Base-by-base conservation (phyloP, 2,888 invertebrate genomes). In the Drepana falcataria region DNA sequence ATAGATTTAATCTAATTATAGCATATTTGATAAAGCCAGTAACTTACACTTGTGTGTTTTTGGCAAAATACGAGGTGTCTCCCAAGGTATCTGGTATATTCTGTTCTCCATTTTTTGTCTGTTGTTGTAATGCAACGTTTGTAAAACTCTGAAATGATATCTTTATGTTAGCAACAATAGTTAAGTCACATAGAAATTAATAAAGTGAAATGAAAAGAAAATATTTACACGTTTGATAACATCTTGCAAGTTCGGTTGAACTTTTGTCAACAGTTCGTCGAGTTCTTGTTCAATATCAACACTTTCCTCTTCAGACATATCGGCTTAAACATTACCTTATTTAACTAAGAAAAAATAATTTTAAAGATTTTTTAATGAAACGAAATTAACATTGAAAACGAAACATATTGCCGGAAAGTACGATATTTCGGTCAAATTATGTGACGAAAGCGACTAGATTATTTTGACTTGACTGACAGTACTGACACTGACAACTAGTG, bases 31-130 rank as follows among this genome's bases (percentile, higher is more conserved):
- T 21, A 21, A 21, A 21, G 21, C 21, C 21, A 21, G 21, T 34
- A 65, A 89, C 89, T 91, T 83, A 93, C 93, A 93, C 91, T 79
- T 92, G 92, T 54, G 92, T 92, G 67, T 92, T 92, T 71, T 91
- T 92, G 33, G 91, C 79, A 62, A 92, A 91, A 62, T 92, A 87
- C 35, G 92, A 87, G 35, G 92, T 92, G 59, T 92, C 91, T 59
- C 92, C 91, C 60, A 93, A 68, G 33, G 69, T 75, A 60, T 92
- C 91, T 7, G 84, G 74, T 69, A 86, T 89, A 37, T 78, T 65
- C 63, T 92, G 85, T 64, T 88, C 91, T 48, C 87, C 88, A 79
- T 87, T 89, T 63, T 83, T 89, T 48, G 88, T 87, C 63, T 88
- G 89, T 63, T 92, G 91, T 47, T 92, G 91, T 48, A 92, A 75